Percentiles rank a stretch among this genome's conserved stretches.
These are phyloP conservation scores for Scelioninae gen. 1 DNA, from an alignment of 2,888 invertebrate species.

Conservation along the genomic window DNA sequence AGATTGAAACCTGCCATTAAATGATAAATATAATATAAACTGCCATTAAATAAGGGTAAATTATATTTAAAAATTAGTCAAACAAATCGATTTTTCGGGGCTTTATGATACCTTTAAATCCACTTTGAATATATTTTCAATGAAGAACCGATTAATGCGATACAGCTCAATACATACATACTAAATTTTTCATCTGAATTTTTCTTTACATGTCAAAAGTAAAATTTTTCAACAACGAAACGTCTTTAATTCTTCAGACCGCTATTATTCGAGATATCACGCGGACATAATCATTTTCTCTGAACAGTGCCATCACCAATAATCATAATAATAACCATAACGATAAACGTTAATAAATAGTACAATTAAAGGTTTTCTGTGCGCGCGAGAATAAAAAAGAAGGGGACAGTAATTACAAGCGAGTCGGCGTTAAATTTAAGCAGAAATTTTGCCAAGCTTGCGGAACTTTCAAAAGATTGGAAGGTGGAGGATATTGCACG, in stretches of 20 bases:
- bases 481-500: constrained; percentile 43
- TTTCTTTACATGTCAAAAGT: not conserved
- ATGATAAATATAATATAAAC: too few species aligned
- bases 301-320: constrained; percentile 5
- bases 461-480: constrained; percentile 51
- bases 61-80: too few species aligned
- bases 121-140: too few species aligned
- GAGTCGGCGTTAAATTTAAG: constrained; percentile 49
- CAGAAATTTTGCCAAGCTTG: constrained; percentile 52
- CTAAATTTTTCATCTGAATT: constrained; percentile 17
- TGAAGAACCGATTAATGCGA: too few species aligned
- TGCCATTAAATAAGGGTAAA: too few species aligned
- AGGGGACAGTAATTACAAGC: constrained; percentile 57
- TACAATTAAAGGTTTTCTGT: constrained; percentile 41
- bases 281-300: constrained; percentile 17
- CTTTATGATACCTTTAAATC: too few species aligned
- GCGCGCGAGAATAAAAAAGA: constrained; percentile 32
- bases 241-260: constrained; percentile 15
- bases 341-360: constrained; percentile 59
- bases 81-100: too few species aligned
- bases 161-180: constrained; percentile 20
- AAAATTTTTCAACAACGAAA: constrained; percentile 8
- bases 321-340: constrained; percentile 50
- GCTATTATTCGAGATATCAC: constrained; percentile 12
- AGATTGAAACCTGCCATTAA: too few species aligned